Conservation (phyloP, 2,888 invertebrate species). For the Eristalis intricaria region DNA sequence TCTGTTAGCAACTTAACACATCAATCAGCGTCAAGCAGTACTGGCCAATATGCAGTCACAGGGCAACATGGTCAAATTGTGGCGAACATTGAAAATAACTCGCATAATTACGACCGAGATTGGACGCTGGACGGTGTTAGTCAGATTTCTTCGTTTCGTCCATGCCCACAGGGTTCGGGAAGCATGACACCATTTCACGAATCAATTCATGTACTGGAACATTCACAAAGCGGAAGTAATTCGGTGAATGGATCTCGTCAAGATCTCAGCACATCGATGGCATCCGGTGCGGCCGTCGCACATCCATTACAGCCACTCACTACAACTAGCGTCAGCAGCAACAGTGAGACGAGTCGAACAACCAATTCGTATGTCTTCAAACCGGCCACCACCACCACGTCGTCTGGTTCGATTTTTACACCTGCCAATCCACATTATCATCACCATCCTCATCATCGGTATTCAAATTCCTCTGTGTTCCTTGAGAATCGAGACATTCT, state of each 20-base stretch:
- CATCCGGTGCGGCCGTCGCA: slow-evolving; percentile 56
- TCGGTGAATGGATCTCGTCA: slow-evolving; percentile 80
- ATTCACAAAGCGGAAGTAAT: slow-evolving; percentile 79
- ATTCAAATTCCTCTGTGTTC: slow-evolving; percentile 81
- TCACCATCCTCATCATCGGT: slow-evolving; percentile 75
- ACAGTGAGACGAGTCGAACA: slow-evolving; percentile 66
- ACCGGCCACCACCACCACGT: slow-evolving; percentile 51
- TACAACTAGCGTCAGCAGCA: slow-evolving; percentile 54
- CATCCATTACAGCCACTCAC: slow-evolving; percentile 61
- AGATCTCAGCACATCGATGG: slow-evolving; percentile 76
- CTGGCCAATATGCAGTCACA: slow-evolving; percentile 73
- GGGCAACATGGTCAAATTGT: slow-evolving; percentile 82
- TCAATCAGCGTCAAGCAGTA: slow-evolving; percentile 55
- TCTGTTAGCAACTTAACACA: slow-evolving; percentile 54
- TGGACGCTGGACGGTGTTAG: slow-evolving; percentile 81
- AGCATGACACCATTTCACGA: slow-evolving; percentile 82
- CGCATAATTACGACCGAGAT: slow-evolving; percentile 81
- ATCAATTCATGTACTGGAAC: slow-evolving; percentile 81
- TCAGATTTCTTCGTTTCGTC: slow-evolving; percentile 81
- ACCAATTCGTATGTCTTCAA: slow-evolving; percentile 72
- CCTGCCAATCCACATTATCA: slow-evolving; percentile 59
- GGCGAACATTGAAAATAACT: slow-evolving; percentile 85
- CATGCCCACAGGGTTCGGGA: slow-evolving; percentile 81
- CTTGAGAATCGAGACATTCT: slow-evolving; percentile 81
- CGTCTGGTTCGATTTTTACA: slow-evolving; percentile 56